Base-by-base conservation (phyloP, 2,888 invertebrate genomes). In the Falcaria lacertinaria region DNA sequence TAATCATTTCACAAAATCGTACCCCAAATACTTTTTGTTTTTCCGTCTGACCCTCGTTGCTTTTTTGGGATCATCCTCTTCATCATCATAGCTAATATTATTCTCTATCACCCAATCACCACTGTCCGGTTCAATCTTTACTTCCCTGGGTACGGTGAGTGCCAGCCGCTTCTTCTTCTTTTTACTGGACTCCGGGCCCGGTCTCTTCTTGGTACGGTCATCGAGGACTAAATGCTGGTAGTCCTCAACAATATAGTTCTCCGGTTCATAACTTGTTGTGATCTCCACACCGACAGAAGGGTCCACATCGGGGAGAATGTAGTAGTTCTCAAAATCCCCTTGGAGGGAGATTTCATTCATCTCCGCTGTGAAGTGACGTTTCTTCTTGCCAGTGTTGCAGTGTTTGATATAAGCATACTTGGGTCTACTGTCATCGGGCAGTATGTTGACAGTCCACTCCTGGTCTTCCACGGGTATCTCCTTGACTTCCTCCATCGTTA, bases 1-100 rank as follows among this genome's bases (percentile, higher is more conserved):
- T 7, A 19, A 39, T 64, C 83, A 87, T 40, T 84, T 85, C 11
- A 87, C 86, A 47, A 87, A 87, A 47, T 89, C 87, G 42, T 85
- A 87, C 0, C 86, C 87, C 14, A 87, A 39, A 47, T 88, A 89
- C 60, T 86, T 88, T 52, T 88, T 88, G 84, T 88, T 89, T 85
- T 86, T 87, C 63, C 89, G 76, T 48, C 88, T 66, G 1, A 85
- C 88, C 2, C 88, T 48, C 0, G 80, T 60, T 0, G 80, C 77
- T 0, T 77, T 80, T 19, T 83, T 84, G 15, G 77, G 80, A 1
- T 86, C 86, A 4, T 85, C 82, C 2, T 74, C 83, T 0, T 84
- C 86, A 0, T 83, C 82, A 0, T 74, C 85, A 48, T 79, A 86
- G 0, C 72, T 74, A 3, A 77, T 59, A 16, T 71, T 77, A 28